Conservation (phyloP, 92 coral and sea anemone species). For the Epizoanthus rinbou region DNA sequence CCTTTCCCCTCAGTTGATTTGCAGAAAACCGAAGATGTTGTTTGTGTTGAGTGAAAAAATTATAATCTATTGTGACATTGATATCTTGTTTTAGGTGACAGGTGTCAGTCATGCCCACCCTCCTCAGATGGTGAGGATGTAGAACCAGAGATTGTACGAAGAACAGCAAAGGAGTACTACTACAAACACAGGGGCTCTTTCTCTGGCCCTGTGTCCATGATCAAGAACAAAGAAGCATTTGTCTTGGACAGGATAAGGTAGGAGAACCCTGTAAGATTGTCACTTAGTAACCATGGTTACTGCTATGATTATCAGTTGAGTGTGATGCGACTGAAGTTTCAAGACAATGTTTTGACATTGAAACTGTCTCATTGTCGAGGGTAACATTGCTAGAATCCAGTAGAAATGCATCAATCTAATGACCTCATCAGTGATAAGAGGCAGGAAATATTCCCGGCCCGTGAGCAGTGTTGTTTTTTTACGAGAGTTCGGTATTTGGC, state of each 20-base stretch:
- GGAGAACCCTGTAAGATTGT: background rate
- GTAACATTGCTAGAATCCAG: too few relatives aligned
- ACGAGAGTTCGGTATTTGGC: too few relatives aligned
- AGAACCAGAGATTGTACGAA: conserved; percentile 71
- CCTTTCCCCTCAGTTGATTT: too few relatives aligned
- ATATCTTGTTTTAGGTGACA: conserved; percentile 57
- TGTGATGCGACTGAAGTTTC: too few relatives aligned
- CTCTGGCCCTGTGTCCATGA: conserved; percentile 81
- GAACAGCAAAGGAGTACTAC: conserved; percentile 72
- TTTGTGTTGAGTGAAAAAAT: background rate
- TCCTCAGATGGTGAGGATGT: conserved; percentile 69
- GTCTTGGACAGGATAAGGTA: conserved; percentile 32
- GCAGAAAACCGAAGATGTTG: background rate
- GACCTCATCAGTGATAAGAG: too few relatives aligned
- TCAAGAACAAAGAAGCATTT: conserved; percentile 49
- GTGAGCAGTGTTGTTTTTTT: too few relatives aligned
- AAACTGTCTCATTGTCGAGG: too few relatives aligned
- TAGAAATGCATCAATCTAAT: too few relatives aligned
- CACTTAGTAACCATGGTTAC: too few relatives aligned
- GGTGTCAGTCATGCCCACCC: conserved; percentile 89
- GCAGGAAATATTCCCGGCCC: too few relatives aligned
- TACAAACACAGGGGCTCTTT: conserved; percentile 83
- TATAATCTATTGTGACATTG: background rate
- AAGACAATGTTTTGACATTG: too few relatives aligned
- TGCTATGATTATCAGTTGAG: too few relatives aligned